Conservation (phyloP, 2,797 vertebrate species). For the Clarias platycephalus region DNA sequence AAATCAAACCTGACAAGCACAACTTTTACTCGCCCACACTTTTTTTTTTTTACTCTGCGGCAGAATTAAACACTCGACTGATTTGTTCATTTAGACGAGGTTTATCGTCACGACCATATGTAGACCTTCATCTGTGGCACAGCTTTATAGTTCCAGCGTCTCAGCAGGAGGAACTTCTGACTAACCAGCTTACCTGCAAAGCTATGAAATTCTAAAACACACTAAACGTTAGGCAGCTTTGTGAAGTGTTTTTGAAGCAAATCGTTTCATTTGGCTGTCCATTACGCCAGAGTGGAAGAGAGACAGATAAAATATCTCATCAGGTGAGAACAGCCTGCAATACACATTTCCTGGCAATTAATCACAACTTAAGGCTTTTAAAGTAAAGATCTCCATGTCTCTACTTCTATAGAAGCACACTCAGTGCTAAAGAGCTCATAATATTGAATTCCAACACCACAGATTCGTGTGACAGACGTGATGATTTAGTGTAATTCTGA, state of each 20-base stretch:
- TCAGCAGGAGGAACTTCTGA: background rate
- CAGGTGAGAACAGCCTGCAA: conserved; percentile 1
- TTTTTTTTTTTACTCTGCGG: conserved; percentile 46
- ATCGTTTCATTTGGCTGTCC: conserved; percentile 34
- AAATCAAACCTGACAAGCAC: conserved; percentile 90
- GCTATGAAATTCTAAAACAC: background rate
- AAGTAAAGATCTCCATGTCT: background rate
- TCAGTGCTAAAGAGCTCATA: background rate
- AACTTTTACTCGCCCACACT: conserved; percentile 74
- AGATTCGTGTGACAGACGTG: background rate
- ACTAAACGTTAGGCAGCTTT: background rate
- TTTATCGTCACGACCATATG: background rate
- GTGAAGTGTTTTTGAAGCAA: conserved; percentile 17
- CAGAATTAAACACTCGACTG: conserved; percentile 32
- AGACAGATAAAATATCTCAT: background rate
- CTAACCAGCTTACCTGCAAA: background rate
- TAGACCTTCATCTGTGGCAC: background rate
- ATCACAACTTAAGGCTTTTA: background rate
- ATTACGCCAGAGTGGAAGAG: background rate
- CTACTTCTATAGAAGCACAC: background rate
- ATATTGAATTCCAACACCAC: background rate
- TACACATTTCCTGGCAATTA: background rate
- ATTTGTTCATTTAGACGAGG: background rate
- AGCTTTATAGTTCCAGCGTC: background rate
- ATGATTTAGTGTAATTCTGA: background rate